phyloP scores from a whole-genome alignment of 2,113 vertebrate genomes.

The Pogona vitticeps region DNA sequence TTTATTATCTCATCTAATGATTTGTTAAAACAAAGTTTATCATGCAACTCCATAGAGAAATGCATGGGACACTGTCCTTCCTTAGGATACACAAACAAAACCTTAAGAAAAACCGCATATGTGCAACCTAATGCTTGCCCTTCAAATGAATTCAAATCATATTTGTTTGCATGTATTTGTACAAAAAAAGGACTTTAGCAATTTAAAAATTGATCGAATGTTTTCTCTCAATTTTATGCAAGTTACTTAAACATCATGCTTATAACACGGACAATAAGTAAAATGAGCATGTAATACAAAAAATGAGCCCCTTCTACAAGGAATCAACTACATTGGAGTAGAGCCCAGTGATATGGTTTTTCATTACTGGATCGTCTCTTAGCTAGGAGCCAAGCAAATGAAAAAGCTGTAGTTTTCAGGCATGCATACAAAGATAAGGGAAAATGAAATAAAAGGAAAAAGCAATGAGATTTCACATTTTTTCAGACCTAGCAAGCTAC shows the following conservation, averaged over 20 bases:
- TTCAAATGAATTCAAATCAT: conserved; percentile 23
- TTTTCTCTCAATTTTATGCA: conserved; percentile 18
- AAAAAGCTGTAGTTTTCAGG: background rate
- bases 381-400: background rate
- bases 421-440: background rate
- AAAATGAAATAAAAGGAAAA: background rate
- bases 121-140: background rate
- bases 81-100: conserved; percentile 54
- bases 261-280: background rate
- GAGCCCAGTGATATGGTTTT: background rate
- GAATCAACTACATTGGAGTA: background rate
- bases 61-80: conserved; percentile 57
- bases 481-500: background rate
- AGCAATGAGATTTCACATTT: background rate
- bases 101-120: conserved; percentile 21
- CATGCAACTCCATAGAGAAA: conserved; percentile 65
- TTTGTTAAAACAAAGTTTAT: conserved; percentile 63
- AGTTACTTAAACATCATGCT: conserved; percentile 11
- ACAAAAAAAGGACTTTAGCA: conserved; percentile 12
- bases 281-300: background rate
- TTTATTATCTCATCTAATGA: conserved; percentile 71
- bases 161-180: background rate
- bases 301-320: background rate
- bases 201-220: conserved; percentile 9
- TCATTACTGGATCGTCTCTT: background rate